These are phyloP conservation scores for Clepsis dumicolana DNA, from an alignment of 2,888 invertebrate genomes.

Conservation along the genomic window DNA sequence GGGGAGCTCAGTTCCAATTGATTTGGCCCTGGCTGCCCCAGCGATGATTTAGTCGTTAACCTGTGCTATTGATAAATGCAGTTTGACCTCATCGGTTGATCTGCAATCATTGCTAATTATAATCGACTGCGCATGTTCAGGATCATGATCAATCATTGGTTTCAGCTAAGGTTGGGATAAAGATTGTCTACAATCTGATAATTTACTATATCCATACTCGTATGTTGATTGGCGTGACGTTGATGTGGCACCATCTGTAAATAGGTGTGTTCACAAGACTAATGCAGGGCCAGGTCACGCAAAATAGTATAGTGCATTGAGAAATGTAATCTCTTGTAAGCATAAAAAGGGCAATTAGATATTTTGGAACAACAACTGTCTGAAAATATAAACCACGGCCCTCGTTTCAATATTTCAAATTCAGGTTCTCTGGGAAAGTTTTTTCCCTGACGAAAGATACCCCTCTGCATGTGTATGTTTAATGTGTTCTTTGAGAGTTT, in stretches of 20 bases:
- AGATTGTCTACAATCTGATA: not conserved
- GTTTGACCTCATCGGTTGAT: slow-evolving; percentile 73
- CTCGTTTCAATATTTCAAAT: too few species aligned
- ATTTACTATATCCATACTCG: not conserved
- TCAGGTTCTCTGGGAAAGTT: too few species aligned
- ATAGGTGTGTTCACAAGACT: not conserved
- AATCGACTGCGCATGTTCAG: slow-evolving; percentile 16
- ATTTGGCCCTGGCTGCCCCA: slow-evolving; percentile 76
- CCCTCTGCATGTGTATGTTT: not conserved
- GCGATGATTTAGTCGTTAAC: slow-evolving; percentile 82
- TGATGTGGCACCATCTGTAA: not conserved
- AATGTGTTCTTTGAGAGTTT: not conserved
- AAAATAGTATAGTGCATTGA: not conserved
- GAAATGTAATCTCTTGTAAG: too few species aligned
- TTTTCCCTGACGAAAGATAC: not conserved
- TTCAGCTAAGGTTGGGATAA: not conserved
- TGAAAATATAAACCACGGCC: too few species aligned
- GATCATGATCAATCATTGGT: slow-evolving; percentile 26
- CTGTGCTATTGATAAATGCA: slow-evolving; percentile 69
- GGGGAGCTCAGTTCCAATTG: slow-evolving; percentile 65
- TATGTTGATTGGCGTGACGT: slow-evolving; percentile 3
- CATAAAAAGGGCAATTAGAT: too few species aligned
- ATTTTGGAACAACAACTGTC: too few species aligned
- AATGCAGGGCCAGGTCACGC: not conserved
- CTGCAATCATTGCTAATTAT: slow-evolving; percentile 51